Evolutionary conservation across 2,888 invertebrate species (phyloP).

Genomic region (Ichneumon xanthorius): DNA sequence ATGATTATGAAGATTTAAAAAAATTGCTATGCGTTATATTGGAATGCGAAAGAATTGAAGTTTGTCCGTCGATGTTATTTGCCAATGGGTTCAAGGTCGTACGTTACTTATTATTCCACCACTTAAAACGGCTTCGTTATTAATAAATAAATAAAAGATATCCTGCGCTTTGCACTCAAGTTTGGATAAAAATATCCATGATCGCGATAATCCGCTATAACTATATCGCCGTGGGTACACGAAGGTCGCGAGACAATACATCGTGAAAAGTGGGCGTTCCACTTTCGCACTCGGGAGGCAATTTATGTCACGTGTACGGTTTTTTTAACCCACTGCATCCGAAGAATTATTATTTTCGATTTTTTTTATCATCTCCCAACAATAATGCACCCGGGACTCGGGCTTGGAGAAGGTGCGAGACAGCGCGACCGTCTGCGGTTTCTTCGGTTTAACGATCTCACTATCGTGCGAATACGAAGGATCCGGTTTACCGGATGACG

Average conservation of each 20-base stretch:
- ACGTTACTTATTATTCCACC: background rate
- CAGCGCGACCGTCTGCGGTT: constrained; percentile 32
- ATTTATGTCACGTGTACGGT: constrained; percentile 37
- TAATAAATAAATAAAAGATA: background rate
- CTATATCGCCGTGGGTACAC: constrained; percentile 29
- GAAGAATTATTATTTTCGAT: background rate
- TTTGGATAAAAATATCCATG: constrained; percentile 38
- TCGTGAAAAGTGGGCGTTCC: constrained; percentile 53
- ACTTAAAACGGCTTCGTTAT: background rate
- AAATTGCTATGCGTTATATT: background rate
- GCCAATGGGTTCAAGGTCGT: constrained; percentile 23
- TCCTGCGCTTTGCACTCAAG: constrained; percentile 8
- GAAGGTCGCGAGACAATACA: constrained; percentile 60
- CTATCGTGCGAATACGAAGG: constrained; percentile 23
- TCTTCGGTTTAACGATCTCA: constrained; percentile 34
- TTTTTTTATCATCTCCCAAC: constrained; percentile 17
- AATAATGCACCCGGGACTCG: background rate
- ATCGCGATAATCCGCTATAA: constrained; percentile 37
- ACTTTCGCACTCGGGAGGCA: constrained; percentile 49
- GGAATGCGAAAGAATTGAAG: background rate
- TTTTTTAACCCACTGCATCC: constrained; percentile 13
- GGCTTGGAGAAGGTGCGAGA: constrained; percentile 33
- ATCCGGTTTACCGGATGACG: constrained; percentile 70
- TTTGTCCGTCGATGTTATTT: background rate
- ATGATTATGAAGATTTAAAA: background rate